A percentile compares a stretch with the other conserved stretches of the same genome.
These are phyloP conservation scores for Naso thynnoides DNA, from an alignment of 2,797 vertebrate species.

Conservation along the genomic window DNA sequence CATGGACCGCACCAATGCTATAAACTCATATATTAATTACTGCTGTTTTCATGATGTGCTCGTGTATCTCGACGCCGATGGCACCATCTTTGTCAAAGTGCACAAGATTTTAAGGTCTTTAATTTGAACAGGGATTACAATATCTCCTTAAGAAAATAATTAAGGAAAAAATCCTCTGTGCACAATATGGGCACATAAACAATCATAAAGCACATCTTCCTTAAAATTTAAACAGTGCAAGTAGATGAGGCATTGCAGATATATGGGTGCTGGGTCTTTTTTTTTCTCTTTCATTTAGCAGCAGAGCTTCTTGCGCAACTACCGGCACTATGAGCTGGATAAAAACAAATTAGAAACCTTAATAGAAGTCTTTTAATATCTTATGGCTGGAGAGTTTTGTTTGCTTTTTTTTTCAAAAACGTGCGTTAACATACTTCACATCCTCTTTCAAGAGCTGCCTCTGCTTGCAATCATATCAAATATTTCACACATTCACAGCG, in stretches of 20 bases:
- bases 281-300: not conserved
- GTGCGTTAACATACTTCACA: conserved; percentile 12
- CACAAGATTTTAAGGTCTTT: conserved; percentile 35
- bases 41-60: conserved; percentile 65
- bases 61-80: conserved; percentile 33
- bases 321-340: not conserved
- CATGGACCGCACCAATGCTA: conserved; percentile 51
- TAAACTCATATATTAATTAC: conserved; percentile 84
- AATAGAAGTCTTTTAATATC: not conserved
- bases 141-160: conserved; percentile 24
- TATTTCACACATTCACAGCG: conserved; percentile 28
- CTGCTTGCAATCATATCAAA: conserved; percentile 16
- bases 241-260: not conserved
- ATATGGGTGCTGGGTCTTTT: not conserved
- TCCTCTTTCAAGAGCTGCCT: conserved; percentile 11
- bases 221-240: not conserved
- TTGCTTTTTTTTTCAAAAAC: not conserved
- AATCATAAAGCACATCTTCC: not conserved
- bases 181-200: not conserved
- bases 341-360: conserved; percentile 1
- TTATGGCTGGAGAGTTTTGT: not conserved
- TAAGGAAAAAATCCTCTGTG: conserved; percentile 7
- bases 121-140: conserved; percentile 37
- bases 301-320: not conserved
- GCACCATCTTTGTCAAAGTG: conserved; percentile 41